phyloP scores from a whole-genome alignment of 2,113 vertebrate species.

The Nesogale talazaci region DNA sequence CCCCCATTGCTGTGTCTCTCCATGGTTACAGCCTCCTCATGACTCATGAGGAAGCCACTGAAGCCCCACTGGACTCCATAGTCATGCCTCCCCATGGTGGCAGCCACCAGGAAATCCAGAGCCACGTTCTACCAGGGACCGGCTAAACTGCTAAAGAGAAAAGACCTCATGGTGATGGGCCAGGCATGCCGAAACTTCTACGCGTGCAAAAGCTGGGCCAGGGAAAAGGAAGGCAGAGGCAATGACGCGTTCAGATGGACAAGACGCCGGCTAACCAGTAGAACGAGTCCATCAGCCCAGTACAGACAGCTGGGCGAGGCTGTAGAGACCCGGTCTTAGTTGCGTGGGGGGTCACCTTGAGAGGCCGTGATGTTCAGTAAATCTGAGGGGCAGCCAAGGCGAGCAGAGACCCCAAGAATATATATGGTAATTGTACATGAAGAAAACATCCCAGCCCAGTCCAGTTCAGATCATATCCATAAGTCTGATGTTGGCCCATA shows the following conservation, averaged over 20 bases:
- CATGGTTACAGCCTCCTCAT: background rate
- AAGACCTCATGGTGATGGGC: background rate
- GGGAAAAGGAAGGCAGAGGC: background rate
- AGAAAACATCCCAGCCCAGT: no score
- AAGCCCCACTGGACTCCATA: background rate
- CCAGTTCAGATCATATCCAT: no score
- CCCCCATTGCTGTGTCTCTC: background rate
- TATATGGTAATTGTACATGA: no score
- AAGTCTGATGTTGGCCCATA: no score
- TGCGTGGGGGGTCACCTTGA: no score
- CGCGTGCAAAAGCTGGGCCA: background rate
- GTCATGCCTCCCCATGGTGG: background rate
- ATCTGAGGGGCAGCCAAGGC: no score
- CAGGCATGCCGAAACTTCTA: background rate
- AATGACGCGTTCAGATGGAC: background rate
- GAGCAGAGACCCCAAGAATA: no score
- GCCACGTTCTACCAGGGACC: background rate
- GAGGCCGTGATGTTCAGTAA: no score
- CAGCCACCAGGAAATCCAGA: background rate
- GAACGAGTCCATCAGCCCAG: background rate
- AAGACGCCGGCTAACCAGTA: background rate
- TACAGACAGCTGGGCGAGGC: background rate
- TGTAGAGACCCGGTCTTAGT: no score
- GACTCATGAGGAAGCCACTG: background rate
- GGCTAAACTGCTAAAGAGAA: background rate